Conservation (phyloP, 1,140 invertebrate species). For the Zaprionus tsacasi region DNA sequence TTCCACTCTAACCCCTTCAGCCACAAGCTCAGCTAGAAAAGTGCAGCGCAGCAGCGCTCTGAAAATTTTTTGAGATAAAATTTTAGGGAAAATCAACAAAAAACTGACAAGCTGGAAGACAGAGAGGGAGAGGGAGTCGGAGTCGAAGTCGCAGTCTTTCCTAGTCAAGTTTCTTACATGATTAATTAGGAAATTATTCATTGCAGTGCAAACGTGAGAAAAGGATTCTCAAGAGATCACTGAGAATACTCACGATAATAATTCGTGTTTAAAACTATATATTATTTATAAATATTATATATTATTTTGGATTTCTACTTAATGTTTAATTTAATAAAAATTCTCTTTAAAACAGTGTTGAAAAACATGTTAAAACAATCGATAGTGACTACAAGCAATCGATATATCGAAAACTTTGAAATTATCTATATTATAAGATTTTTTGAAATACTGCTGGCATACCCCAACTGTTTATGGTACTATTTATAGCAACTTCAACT, state of each 20-base stretch:
- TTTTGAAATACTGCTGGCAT: no score
- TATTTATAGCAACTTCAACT: conserved; percentile 23
- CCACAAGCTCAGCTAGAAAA: conserved; percentile 41
- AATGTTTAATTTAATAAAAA: no score
- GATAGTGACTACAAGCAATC: no score
- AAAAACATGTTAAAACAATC: no score
- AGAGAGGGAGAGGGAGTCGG: conserved; percentile 3
- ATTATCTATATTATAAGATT: no score
- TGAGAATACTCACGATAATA: no score
- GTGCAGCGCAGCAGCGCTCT: conserved; percentile 49
- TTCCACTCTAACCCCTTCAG: conserved; percentile 4
- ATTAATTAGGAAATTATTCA: conserved; percentile 80
- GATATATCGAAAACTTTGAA: no score
- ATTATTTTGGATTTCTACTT: no score
- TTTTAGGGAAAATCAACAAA: conserved; percentile 44
- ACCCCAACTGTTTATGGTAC: background rate
- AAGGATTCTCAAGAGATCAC: conserved; percentile 11
- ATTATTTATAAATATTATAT: no score
- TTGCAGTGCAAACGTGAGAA: conserved; percentile 67
- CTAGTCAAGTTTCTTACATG: conserved; percentile 53
- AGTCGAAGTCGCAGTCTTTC: background rate
- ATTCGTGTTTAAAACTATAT: no score
- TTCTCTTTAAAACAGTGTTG: no score
- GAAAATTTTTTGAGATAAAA: conserved; percentile 60
- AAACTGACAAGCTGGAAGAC: conserved; percentile 34